A percentile compares a stretch with the other conserved stretches of the same genome.
Evolutionary conservation across 2,113 vertebrate species (phyloP).

Genomic region (Lanius ludovicianus): DNA sequence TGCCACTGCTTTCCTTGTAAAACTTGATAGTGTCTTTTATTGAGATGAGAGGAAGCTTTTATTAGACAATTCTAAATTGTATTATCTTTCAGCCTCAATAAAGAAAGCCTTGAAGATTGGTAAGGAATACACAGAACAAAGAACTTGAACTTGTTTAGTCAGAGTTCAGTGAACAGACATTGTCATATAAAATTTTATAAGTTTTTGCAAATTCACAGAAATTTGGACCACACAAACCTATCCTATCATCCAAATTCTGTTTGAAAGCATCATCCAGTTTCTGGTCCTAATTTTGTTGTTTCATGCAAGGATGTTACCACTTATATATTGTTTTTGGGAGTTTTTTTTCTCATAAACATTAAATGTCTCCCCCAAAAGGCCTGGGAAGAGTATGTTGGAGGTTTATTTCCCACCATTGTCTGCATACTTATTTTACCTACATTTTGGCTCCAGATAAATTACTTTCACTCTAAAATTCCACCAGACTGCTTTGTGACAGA

Average conservation of each 20-base stretch:
- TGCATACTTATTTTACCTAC: not conserved
- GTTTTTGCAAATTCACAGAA: not conserved
- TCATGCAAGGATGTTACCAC: not conserved
- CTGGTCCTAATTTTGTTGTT: not conserved
- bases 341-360: not conserved
- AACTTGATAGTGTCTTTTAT: not conserved
- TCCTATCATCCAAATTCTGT: not conserved
- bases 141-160: not conserved
- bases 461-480: not conserved
- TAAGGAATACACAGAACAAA: not conserved
- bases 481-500: not conserved
- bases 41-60: not conserved
- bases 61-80: not conserved
- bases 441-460: not conserved
- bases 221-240: not conserved
- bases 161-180: not conserved
- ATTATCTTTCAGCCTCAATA: not conserved
- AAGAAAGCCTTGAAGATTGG: not conserved
- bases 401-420: not conserved
- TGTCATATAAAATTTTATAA: not conserved
- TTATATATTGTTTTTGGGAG: not conserved
- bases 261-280: not conserved
- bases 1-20: not conserved
- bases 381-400: not conserved
- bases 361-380: not conserved